Conservation (phyloP, 2,113 vertebrate genomes). For the Coturnix japonica region DNA sequence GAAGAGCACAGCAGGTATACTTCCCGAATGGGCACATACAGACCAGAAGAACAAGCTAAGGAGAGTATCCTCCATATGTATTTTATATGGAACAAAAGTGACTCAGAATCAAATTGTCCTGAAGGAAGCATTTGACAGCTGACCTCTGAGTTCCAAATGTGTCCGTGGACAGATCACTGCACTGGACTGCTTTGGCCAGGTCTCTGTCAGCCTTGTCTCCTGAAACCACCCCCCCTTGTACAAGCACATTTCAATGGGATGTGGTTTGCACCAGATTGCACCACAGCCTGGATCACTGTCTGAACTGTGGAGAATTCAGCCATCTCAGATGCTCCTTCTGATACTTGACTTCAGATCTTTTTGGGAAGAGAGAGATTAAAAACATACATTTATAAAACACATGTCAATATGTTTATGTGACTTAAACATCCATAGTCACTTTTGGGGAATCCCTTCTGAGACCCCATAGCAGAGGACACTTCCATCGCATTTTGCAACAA, state of each 20-base stretch:
- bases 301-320: neutral
- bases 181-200: neutral
- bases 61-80: neutral
- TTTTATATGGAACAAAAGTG: neutral
- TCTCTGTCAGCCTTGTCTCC: neutral
- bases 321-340: neutral
- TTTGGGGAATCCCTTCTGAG: neutral
- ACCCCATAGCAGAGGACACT: neutral
- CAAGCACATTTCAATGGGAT: neutral
- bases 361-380: neutral
- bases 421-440: neutral
- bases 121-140: neutral
- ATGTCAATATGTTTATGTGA: neutral
- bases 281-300: neutral
- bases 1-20: neutral
- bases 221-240: neutral
- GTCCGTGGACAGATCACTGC: neutral
- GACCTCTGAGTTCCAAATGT: neutral
- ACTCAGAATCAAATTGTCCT: neutral
- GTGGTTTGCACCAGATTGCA: neutral
- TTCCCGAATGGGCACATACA: neutral
- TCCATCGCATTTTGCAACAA: neutral
- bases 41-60: accelerated
- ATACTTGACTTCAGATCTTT: neutral
- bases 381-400: neutral